Conservation (phyloP, 1,140 invertebrate genomes). For the Trichogramma pretiosum region DNA sequence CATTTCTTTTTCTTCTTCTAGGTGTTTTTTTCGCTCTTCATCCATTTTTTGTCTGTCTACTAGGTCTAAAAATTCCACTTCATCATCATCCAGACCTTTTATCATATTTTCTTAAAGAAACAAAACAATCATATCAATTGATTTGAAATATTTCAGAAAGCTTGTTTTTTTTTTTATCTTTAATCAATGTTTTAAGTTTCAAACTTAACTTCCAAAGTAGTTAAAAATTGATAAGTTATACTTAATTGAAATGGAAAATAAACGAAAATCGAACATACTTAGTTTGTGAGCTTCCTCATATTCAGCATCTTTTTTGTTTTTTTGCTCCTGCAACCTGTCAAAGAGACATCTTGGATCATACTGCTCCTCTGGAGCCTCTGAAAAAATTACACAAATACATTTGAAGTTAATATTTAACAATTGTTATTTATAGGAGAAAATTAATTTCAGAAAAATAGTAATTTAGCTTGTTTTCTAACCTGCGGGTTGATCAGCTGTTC, state of each 20-base stretch:
- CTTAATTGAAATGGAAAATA: background rate
- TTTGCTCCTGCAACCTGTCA: conserved; percentile 84
- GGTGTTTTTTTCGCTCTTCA: conserved; percentile 67
- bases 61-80: conserved; percentile 84
- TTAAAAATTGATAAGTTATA: background rate
- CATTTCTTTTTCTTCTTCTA: conserved; percentile 74
- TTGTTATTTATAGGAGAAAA: background rate
- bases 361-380: conserved; percentile 77
- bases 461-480: conserved; percentile 50
- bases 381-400: conserved; percentile 13
- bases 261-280: conserved; percentile 53
- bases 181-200: background rate
- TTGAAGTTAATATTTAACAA: background rate
- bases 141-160: too few relatives aligned
- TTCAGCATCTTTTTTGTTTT: conserved; percentile 81
- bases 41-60: conserved; percentile 79
- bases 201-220: background rate
- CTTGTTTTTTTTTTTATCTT: too few relatives aligned
- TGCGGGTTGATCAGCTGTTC: conserved; percentile 78
- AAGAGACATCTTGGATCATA: conserved; percentile 77
- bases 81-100: conserved; percentile 88
- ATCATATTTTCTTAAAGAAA: conserved; percentile 79
- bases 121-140: conserved; percentile 8
- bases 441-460: background rate
- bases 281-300: conserved; percentile 90